Conservation (phyloP, 2,888 invertebrate species). For the Tetranychus truncatus region DNA sequence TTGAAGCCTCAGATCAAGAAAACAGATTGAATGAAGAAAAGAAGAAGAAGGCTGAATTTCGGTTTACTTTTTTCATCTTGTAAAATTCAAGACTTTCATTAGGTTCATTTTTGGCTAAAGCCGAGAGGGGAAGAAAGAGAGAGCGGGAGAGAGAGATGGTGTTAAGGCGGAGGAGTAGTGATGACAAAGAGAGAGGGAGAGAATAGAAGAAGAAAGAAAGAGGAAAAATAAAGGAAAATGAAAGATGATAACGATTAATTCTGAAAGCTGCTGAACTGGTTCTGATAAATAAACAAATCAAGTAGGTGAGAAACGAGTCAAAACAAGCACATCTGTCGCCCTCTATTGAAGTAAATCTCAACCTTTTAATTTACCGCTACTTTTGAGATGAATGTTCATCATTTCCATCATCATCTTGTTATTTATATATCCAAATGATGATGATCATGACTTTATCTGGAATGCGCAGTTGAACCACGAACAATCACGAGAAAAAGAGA, state of each 20-base stretch:
- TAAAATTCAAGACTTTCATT: too few species aligned
- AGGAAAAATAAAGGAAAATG: not conserved
- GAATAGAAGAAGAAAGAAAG: slow-evolving; percentile 5
- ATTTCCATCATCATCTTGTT: not conserved
- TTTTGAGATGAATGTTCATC: not conserved
- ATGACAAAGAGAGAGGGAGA: slow-evolving; percentile 4
- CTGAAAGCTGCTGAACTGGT: not conserved
- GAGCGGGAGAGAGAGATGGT: not conserved
- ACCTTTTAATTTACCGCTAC: too few species aligned
- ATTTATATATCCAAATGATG: too few species aligned
- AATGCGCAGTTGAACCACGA: not conserved
- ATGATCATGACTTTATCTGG: not conserved
- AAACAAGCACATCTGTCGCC: too few species aligned
- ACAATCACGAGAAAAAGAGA: not conserved
- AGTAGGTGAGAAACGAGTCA: too few species aligned
- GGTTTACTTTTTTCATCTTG: too few species aligned
- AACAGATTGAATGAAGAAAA: too few species aligned
- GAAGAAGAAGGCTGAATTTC: too few species aligned
- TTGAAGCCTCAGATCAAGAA: too few species aligned
- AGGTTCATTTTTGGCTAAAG: too few species aligned
- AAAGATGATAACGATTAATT: not conserved
- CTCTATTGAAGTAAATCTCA: too few species aligned
- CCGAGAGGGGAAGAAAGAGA: not conserved
- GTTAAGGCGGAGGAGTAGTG: not conserved
- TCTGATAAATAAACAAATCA: too few species aligned